Percentiles rank a stretch among this genome's conserved stretches.
Evolutionary conservation across 2,797 vertebrate species (phyloP).

Genomic region (Gymnodraco acuticeps): DNA sequence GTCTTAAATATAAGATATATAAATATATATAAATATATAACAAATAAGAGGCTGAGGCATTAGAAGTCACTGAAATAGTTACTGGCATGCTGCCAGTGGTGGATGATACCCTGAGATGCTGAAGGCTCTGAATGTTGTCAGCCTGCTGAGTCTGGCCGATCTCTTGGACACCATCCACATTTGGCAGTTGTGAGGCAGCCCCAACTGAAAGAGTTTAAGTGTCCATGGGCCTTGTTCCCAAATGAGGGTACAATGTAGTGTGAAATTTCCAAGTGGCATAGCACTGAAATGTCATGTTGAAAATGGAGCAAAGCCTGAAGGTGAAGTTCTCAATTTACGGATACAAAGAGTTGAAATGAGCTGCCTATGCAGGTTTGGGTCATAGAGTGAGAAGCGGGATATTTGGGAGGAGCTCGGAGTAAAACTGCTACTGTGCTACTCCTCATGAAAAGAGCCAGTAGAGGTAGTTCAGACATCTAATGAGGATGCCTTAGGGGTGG

Average conservation of each 20-base stretch:
- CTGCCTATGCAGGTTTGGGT: conserved; percentile 26
- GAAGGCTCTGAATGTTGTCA: conserved; percentile 25
- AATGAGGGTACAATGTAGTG: conserved; percentile 44
- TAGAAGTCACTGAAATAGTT: conserved; percentile 24
- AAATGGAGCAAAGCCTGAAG: conserved; percentile 47
- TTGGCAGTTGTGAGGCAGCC: conserved; percentile 15
- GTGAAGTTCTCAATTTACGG: conserved; percentile 56
- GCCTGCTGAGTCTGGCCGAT: conserved; percentile 27
- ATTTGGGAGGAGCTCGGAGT: conserved; percentile 30
- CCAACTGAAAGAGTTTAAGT: conserved; percentile 34
- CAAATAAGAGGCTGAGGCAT: conserved; percentile 7
- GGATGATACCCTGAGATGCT: conserved; percentile 17
- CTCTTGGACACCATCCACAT: conserved; percentile 31
- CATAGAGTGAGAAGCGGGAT: conserved; percentile 15
- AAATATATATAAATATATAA: too few relatives aligned
- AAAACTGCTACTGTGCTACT: conserved; percentile 38
- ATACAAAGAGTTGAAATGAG: conserved; percentile 55
- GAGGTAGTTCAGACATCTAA: conserved; percentile 53
- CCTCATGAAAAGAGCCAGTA: conserved; percentile 26
- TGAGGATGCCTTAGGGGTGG: conserved; percentile 45
- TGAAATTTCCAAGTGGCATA: conserved; percentile 46
- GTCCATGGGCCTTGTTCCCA: conserved; percentile 27
- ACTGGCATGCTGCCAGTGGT: conserved; percentile 14
- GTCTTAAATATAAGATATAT: too few relatives aligned
- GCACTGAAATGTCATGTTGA: conserved; percentile 53